Percentiles rank a stretch among this genome's conserved stretches.
Conservation (phyloP, 2,888 invertebrate genomes). For the Syrista parreyssii region DNA sequence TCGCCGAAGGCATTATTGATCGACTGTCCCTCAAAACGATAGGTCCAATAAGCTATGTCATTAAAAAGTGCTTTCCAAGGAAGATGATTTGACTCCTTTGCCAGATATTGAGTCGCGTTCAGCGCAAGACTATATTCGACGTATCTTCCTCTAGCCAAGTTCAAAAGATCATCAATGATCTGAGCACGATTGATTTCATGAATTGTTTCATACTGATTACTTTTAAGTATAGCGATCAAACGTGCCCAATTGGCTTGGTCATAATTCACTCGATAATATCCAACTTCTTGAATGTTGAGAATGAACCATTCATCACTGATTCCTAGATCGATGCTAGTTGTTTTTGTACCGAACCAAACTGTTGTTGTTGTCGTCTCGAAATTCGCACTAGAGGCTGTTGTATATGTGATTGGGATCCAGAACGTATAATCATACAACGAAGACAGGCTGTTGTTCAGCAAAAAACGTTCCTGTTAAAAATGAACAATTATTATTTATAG, state of each 20-base stretch:
- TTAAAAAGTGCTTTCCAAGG: slow-evolving; percentile 67
- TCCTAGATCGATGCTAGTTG: slow-evolving; percentile 54
- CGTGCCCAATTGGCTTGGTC: slow-evolving; percentile 69
- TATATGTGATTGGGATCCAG: slow-evolving; percentile 84
- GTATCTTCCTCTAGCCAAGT: slow-evolving; percentile 67
- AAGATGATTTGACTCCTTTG: slow-evolving; percentile 64
- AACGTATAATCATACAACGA: slow-evolving; percentile 41
- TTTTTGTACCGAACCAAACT: slow-evolving; percentile 66
- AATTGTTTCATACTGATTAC: slow-evolving; percentile 58
- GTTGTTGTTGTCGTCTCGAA: slow-evolving; percentile 69
- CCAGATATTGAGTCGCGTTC: slow-evolving; percentile 67
- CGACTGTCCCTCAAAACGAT: slow-evolving; percentile 52
- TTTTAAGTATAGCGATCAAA: slow-evolving; percentile 67
- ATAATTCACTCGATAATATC: slow-evolving; percentile 74
- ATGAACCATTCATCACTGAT: slow-evolving; percentile 74
- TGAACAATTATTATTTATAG: slow-evolving; percentile 40
- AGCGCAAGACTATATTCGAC: slow-evolving; percentile 76
- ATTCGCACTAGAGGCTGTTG: slow-evolving; percentile 68
- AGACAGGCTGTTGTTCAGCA: slow-evolving; percentile 25
- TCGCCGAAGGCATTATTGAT: slow-evolving; percentile 38
- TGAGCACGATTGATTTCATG: slow-evolving; percentile 69
- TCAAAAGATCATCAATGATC: slow-evolving; percentile 69
- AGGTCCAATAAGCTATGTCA: slow-evolving; percentile 39
- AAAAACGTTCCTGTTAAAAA: slow-evolving; percentile 50
- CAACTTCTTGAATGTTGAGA: slow-evolving; percentile 79